Base-by-base conservation (phyloP, 2,888 invertebrate genomes). In the Epinotia demarniana region DNA sequence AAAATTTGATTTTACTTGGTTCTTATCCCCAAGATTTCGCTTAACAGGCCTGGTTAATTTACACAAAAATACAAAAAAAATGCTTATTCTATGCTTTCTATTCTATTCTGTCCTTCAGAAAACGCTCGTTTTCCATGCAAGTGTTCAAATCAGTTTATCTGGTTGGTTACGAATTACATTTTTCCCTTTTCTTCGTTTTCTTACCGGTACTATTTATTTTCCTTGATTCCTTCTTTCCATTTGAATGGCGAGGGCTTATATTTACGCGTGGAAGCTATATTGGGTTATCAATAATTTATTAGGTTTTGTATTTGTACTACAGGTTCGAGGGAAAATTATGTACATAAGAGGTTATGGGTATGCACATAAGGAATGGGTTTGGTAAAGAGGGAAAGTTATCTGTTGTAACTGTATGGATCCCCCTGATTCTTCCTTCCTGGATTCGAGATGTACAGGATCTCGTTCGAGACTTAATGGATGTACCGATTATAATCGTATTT, bases 181-280 rank as follows among this genome's bases (percentile, higher is more conserved):
- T 72, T 73, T 60, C 19, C 66, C 60, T 66, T 64, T 66, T 18
- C 61, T 58, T 67, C 19, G 19, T 60, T 73, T 73, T 71, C 58
- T 39, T 53, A 19, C 18, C 46, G 27, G 27, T 60, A 23, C 67
- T 73, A 73, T 53, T n/a, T n/a, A n/a, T n/a, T 67, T 61, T 53
- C 53, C 57, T 64, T 64, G 69, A 72, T 72, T 73, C 19, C 67
- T 49, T 9, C 49, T 72, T 58, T 60, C 49, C 49, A 49, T 60
- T 66, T 60, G 49, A 72, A 46, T 27, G 55, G 39, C 43, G 23
- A 64, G 46, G 16, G 39, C 19, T 49, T 60, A 46, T 55, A 53
- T 66, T 72, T 66, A 72, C 58, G 61, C 61, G 58, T 46, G 19
- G 12, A 72, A 64, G 57, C n/a, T 72, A 72, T n/a, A n/a, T 64